A percentile compares a stretch with the other conserved stretches of the same genome.
Conservation (phyloP, 2,797 vertebrate species). For the Rhinogobio ventralis region DNA sequence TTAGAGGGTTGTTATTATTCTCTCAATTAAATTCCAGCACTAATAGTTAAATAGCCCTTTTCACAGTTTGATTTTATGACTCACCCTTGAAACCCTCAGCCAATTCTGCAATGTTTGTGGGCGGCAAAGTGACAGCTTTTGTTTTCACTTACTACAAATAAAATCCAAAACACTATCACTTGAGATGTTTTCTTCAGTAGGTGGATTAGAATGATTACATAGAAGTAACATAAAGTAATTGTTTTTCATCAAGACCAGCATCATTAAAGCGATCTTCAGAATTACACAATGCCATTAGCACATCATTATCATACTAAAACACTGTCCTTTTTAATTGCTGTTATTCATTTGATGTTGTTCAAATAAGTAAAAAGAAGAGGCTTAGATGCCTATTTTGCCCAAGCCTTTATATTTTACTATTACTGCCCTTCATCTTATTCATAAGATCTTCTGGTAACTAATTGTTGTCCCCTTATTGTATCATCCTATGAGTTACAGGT, state of each 20-base stretch:
- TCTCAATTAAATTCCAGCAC: conserved; percentile 56
- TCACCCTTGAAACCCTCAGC: conserved; percentile 55
- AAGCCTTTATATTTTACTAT: background rate
- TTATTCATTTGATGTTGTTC: background rate
- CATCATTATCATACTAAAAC: conserved; percentile 18
- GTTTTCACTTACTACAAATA: conserved; percentile 40
- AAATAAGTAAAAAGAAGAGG: background rate
- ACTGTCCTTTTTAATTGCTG: background rate
- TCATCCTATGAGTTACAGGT: background rate
- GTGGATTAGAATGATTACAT: conserved; percentile 19
- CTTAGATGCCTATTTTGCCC: background rate
- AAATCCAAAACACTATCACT: conserved; percentile 11
- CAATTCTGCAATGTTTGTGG: conserved; percentile 40
- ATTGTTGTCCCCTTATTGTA: background rate
- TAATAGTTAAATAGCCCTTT: conserved; percentile 50
- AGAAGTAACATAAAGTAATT: conserved; percentile 23
- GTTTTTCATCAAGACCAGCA: conserved; percentile 18
- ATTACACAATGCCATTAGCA: conserved; percentile 14
- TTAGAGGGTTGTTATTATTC: conserved; percentile 59
- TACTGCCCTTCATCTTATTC: background rate
- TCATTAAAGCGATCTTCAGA: conserved; percentile 20
- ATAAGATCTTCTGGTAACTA: background rate
- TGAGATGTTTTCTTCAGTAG: conserved; percentile 33
- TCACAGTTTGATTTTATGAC: conserved; percentile 52
- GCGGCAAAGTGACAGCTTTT: conserved; percentile 56